Conservation (phyloP, 2,113 vertebrate genomes). For the Oryzias javanicus region DNA sequence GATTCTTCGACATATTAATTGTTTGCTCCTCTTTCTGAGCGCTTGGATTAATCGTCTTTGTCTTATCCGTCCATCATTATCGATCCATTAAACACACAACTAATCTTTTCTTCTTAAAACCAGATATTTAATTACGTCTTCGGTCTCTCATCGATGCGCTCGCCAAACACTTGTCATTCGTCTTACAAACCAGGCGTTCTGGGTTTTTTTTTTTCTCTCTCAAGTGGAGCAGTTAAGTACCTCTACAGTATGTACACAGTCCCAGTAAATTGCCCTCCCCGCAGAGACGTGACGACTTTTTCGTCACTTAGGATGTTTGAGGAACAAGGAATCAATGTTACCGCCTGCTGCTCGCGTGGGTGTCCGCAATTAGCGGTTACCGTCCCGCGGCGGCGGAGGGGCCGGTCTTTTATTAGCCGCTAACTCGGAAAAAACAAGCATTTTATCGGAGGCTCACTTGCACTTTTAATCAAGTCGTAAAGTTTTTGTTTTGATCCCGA, state of each 20-base stretch:
- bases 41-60: conserved; percentile 65
- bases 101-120: conserved; percentile 56
- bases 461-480: conserved; percentile 24
- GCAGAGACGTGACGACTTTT: conserved; percentile 2
- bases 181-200: conserved; percentile 21
- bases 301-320: conserved; percentile 48
- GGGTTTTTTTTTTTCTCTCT: conserved; percentile 19
- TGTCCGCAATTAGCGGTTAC: conserved; percentile 58
- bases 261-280: conserved; percentile 17
- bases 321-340: conserved; percentile 54
- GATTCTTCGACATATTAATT: conserved; percentile 60
- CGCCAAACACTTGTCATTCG: conserved; percentile 35
- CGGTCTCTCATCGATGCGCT: conserved; percentile 7
- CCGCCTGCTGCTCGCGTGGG: conserved; percentile 34
- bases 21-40: conserved; percentile 52
- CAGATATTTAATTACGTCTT: conserved; percentile 53
- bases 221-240: conserved; percentile 9
- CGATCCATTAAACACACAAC: conserved; percentile 64
- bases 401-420: conserved; percentile 23
- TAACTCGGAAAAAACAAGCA: conserved; percentile 51
- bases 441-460: conserved; percentile 18
- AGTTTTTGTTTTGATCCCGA: not conserved
- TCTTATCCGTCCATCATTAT: conserved; percentile 66
- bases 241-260: not conserved
- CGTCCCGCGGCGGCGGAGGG: conserved; percentile 20